Evolutionary conservation across 2,888 invertebrate genomes (phyloP).

Genomic region (Hydropsyche betteni): DNA sequence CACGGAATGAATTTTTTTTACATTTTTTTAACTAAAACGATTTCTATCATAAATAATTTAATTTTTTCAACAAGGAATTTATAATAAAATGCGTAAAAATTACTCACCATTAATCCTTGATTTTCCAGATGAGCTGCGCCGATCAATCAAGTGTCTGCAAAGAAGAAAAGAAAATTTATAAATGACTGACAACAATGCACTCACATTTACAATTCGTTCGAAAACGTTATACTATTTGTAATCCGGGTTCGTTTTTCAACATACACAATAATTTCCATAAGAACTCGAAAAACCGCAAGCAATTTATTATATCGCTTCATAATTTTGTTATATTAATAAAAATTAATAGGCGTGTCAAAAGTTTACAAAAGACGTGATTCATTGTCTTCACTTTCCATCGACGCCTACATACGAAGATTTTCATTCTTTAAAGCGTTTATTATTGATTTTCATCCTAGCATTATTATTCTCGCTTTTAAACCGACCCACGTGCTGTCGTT

Average conservation of each 20-base stretch:
- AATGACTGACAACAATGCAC: neutral
- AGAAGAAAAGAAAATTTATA: constrained; percentile 1
- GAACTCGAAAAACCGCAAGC: no score
- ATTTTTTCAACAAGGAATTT: no score
- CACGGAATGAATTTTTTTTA: no score
- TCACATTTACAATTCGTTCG: neutral
- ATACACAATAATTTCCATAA: no score
- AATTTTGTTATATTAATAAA: constrained; percentile 5
- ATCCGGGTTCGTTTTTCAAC: no score
- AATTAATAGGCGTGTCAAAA: constrained; percentile 29
- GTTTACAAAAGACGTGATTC: constrained; percentile 15
- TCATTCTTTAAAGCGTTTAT: constrained; percentile 22
- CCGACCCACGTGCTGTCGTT: constrained; percentile 24
- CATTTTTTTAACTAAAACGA: neutral
- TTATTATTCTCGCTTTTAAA: neutral
- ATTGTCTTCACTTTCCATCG: constrained; percentile 28
- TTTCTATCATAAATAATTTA: neutral
- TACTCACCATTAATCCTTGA: constrained; percentile 23
- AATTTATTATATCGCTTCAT: no score
- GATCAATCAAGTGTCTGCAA: constrained; percentile 4
- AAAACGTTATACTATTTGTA: no score
- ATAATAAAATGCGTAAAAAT: no score
- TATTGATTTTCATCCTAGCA: constrained; percentile 16
- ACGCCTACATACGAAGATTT: constrained; percentile 21
- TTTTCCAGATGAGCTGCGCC: neutral